phyloP scores from a whole-genome alignment of 1,140 invertebrate genomes.

The Drosophila willistoni region DNA sequence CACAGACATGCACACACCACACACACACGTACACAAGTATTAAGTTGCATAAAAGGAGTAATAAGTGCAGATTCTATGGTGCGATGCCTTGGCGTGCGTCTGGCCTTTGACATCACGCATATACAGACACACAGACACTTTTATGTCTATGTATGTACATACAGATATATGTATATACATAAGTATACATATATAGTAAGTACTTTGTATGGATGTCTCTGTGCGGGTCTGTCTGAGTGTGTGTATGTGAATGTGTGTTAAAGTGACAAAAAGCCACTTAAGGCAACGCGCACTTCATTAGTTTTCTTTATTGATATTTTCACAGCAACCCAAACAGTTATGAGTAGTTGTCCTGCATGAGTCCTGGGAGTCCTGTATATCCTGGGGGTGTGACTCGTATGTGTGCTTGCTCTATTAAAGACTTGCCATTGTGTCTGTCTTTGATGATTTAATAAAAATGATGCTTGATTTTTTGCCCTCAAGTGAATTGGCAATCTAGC shows the following conservation, averaged over 20 bases:
- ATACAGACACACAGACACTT: slow-evolving; percentile 7
- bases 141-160: background rate
- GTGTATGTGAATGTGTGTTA: slow-evolving; percentile 39
- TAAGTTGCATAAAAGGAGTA: slow-evolving; percentile 70
- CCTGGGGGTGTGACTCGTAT: slow-evolving; percentile 38
- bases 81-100: slow-evolving; percentile 53
- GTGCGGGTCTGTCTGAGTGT: background rate
- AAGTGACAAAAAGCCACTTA: slow-evolving; percentile 80
- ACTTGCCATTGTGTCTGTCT: slow-evolving; percentile 37
- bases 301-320: slow-evolving; percentile 81
- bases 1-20: slow-evolving; percentile 13
- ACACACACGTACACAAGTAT: slow-evolving; percentile 45
- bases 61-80: slow-evolving; percentile 79
- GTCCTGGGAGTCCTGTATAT: slow-evolving; percentile 8
- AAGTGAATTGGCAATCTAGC: slow-evolving; percentile 30
- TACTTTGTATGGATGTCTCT: slow-evolving; percentile 21
- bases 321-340: slow-evolving; percentile 76
- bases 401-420: slow-evolving; percentile 10
- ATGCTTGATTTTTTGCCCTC: slow-evolving; percentile 39
- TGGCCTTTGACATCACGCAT: slow-evolving; percentile 66
- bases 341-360: slow-evolving; percentile 52
- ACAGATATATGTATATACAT: slow-evolving; percentile 4
- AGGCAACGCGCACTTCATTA: slow-evolving; percentile 80
- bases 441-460: slow-evolving; percentile 71
- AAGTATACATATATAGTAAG: slow-evolving; percentile 11